Percentiles rank a stretch among this genome's conserved stretches.
Evolutionary conservation across 2,888 invertebrate genomes (phyloP).

Genomic region (Junonia oenone): DNA sequence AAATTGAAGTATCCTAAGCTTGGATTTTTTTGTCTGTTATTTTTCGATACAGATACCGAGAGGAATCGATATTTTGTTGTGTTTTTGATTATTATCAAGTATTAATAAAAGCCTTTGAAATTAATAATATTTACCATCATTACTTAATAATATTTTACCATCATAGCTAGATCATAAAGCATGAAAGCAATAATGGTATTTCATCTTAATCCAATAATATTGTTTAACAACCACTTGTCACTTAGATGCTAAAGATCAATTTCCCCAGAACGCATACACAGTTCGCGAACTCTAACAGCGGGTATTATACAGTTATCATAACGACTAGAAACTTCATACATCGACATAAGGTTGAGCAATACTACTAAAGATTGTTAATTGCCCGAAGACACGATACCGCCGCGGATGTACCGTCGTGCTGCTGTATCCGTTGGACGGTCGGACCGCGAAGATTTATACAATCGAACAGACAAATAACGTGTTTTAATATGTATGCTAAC

Average conservation of each 20-base stretch:
- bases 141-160: no score
- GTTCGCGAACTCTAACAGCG: slow-evolving; percentile 10
- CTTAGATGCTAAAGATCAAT: neutral
- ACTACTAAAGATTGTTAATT: slow-evolving; percentile 19
- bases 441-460: neutral
- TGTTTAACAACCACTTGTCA: no score
- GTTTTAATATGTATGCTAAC: neutral
- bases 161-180: no score
- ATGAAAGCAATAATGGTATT: no score
- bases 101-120: no score
- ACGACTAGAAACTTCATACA: slow-evolving; percentile 24
- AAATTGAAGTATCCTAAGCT: no score
- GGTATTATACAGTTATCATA: slow-evolving; percentile 23
- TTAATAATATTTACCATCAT: no score
- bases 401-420: slow-evolving; percentile 17
- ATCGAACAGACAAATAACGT: neutral
- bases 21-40: no score
- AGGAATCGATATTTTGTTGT: no score
- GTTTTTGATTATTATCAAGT: no score
- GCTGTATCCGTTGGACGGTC: slow-evolving; percentile 7
- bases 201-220: no score
- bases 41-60: no score
- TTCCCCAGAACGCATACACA: neutral
- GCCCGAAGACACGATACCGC: slow-evolving; percentile 17
- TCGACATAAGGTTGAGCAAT: slow-evolving; percentile 18